Evolutionary conservation across 2,797 vertebrate species (phyloP), one percentile per base, ranked within the genome.

Genomic region (Pristis pectinata): DNA sequence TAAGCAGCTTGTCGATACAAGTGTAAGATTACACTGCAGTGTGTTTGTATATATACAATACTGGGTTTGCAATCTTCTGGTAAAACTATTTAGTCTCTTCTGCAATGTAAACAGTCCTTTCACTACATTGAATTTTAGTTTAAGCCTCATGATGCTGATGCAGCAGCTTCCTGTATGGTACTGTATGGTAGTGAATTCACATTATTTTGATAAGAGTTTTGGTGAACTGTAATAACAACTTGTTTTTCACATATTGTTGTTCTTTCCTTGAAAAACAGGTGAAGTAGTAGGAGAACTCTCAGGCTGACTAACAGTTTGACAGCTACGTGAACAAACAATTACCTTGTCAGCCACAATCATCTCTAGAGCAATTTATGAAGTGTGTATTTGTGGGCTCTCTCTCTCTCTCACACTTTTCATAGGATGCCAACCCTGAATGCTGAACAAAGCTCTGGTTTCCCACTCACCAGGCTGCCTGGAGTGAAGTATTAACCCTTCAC

Each of bases 1-100:
- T 93, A 34, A 49, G 67, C 67, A 93, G 44, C 61, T 11, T 53
- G 92, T 53, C 93, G 41, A 49, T 70, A 37, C 13, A 34, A 74
- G 92, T 72, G 22, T 49, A 93, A 93, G 24, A 74, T 93, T 93
- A 74, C 92, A 93, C 67, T 49, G 10, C 44, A 49, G 37, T 34
- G 6, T 93, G 37, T 49, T 49, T 41, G 44, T 11, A 61, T 67
- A 72, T 44, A 7, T 27, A 37, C 4, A 49, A 70, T 67, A 92
- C 8, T 27, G 61, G 9, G n/a, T 41, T 27, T 67, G 64, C 41
- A 30, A 37, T 61, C 85, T 89, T 89, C 85, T 89, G 82, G 85
- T 61, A 89, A 89, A 93, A 37, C 19, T 15, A 37, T 93, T 93
- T 41, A 34, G 37, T 72, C 41, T 30, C 44, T 72, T 93, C 17